Percentiles rank a stretch among this genome's conserved stretches.
Evolutionary conservation across 2,113 vertebrate species (phyloP).

Genomic region (Conger conger): DNA sequence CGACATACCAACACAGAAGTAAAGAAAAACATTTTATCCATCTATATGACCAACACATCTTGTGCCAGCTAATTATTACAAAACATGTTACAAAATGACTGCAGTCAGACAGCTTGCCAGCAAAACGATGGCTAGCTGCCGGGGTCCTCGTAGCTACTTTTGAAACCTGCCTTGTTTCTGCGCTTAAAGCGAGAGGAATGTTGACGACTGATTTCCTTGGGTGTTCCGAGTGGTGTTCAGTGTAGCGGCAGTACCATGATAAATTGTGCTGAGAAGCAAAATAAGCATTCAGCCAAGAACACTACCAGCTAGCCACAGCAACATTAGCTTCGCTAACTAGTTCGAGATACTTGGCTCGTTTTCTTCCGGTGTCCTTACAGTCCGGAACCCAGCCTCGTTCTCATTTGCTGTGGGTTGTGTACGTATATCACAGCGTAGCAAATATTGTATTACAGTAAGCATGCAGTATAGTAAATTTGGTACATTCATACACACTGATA

Average conservation of each 20-base stretch:
- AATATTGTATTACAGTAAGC: not conserved
- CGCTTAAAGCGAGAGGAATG: conserved; percentile 57
- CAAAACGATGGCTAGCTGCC: not conserved
- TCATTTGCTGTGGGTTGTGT: not conserved
- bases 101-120: not conserved
- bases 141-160: not conserved
- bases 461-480: not conserved
- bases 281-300: conserved; percentile 32
- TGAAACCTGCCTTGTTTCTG: conserved; percentile 65
- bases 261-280: conserved; percentile 26
- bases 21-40: not conserved
- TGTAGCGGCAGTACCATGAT: conserved; percentile 54
- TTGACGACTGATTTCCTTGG: conserved; percentile 31
- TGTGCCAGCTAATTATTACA: not conserved
- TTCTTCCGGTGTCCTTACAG: conserved; percentile 53
- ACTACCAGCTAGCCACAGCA: conserved; percentile 4
- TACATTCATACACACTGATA: not conserved
- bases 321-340: conserved; percentile 13
- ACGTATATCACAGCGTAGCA: no score
- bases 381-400: conserved; percentile 25
- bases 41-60: not conserved
- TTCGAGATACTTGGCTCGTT: conserved; percentile 45
- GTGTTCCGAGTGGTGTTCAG: conserved; percentile 32
- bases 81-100: not conserved
- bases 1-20: not conserved